phyloP scores from a whole-genome alignment of 2,113 vertebrate species.

The Lepus americanus region DNA sequence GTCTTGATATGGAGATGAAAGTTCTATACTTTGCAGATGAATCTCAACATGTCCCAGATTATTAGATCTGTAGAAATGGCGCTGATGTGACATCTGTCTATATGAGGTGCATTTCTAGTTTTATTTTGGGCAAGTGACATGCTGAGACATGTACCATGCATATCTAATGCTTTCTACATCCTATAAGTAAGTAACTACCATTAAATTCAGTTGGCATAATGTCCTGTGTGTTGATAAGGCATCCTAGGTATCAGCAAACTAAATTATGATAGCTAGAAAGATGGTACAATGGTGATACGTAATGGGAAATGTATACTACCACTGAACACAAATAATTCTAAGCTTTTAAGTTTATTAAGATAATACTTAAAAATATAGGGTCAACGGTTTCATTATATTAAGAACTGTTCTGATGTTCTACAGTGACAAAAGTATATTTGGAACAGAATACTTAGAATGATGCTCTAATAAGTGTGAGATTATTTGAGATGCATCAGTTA shows the following conservation, averaged over 20 bases:
- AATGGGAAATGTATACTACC: background rate
- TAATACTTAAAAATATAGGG: no score
- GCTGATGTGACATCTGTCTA: no score
- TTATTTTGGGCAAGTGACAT: background rate
- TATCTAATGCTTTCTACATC: background rate
- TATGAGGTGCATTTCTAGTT: background rate
- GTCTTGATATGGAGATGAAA: background rate
- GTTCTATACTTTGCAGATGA: background rate
- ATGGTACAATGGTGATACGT: background rate
- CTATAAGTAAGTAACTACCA: background rate
- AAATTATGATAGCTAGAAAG: background rate
- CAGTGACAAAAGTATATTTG: background rate
- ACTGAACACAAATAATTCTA: background rate
- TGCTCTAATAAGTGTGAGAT: background rate
- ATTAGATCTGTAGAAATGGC: background rate
- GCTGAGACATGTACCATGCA: background rate
- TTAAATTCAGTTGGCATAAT: background rate
- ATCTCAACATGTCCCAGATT: background rate
- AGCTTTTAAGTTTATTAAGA: slow-evolving; percentile 5
- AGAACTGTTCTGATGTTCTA: background rate
- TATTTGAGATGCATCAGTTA: background rate
- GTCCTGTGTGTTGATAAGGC: background rate
- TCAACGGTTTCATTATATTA: background rate
- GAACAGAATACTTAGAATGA: background rate
- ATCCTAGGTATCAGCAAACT: background rate